A percentile compares a stretch with the other conserved stretches of the same genome.
phyloP scores from a whole-genome alignment of 1,140 invertebrate species.

The Trialeurodes vaporariorum region DNA sequence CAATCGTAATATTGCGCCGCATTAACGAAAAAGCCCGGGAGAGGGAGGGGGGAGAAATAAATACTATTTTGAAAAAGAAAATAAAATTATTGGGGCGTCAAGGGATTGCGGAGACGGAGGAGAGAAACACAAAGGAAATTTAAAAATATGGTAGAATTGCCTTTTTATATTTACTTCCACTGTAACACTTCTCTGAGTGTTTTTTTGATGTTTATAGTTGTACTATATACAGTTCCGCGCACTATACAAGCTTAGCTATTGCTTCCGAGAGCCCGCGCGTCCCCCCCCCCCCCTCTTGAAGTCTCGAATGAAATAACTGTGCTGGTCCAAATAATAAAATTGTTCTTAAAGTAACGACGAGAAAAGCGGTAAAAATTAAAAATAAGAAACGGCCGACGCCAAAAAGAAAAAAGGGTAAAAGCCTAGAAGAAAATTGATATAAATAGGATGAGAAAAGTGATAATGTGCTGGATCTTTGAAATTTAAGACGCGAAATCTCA shows the following conservation, averaged over 20 bases:
- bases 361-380: background rate
- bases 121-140: background rate
- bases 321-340: background rate
- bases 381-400: background rate
- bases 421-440: background rate
- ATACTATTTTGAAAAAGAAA: too few relatives aligned
- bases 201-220: background rate
- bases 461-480: too few relatives aligned
- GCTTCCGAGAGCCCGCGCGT: too few relatives aligned
- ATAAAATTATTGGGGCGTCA: background rate
- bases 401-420: too few relatives aligned
- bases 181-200: background rate
- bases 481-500: too few relatives aligned
- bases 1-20: background rate
- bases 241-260: too few relatives aligned
- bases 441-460: background rate
- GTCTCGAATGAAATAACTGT: too few relatives aligned
- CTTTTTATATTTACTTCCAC: slow-evolving; percentile 1
- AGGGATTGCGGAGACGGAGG: background rate
- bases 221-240: too few relatives aligned
- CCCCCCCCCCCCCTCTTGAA: too few relatives aligned
- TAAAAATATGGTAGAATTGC: background rate
- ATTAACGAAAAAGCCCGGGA: too few relatives aligned
- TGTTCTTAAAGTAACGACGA: background rate
- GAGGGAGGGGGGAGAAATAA: too few relatives aligned